Evolutionary conservation across 2,888 invertebrate genomes (phyloP).

Genomic region (Acanthoscelides obtectus): DNA sequence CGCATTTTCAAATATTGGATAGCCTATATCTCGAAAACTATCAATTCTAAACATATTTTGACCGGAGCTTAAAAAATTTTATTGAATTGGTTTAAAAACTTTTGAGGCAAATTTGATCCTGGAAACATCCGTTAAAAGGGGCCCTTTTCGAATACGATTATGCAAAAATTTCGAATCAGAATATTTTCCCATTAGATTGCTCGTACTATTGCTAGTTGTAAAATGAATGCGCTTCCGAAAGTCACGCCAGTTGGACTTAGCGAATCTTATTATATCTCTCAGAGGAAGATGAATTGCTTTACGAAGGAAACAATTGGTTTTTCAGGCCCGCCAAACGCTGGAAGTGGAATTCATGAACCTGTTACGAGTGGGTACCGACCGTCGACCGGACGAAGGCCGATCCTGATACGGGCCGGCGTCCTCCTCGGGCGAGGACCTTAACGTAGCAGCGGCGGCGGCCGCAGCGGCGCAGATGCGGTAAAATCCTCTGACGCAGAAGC

Average conservation of each 20-base stretch:
- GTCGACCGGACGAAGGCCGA: slow-evolving; percentile 51
- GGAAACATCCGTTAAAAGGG: too few species aligned
- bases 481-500: neutral
- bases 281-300: neutral
- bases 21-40: too few species aligned
- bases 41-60: too few species aligned
- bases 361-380: slow-evolving; percentile 78
- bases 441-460: neutral
- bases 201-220: too few species aligned
- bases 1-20: too few species aligned
- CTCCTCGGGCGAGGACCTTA: neutral
- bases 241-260: neutral
- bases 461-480: neutral
- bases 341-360: slow-evolving; percentile 89
- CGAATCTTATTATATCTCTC: neutral
- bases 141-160: too few species aligned
- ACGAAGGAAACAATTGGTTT: slow-evolving; percentile 25
- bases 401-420: slow-evolving; percentile 41
- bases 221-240: too few species aligned
- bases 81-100: too few species aligned
- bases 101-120: too few species aligned
- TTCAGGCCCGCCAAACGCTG: slow-evolving; percentile 83
- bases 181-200: too few species aligned
- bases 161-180: too few species aligned
- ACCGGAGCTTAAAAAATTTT: too few species aligned